These are phyloP conservation scores for Pseudolaguvia tuberculata DNA, from an alignment of 2,113 vertebrate species.

Conservation along the genomic window DNA sequence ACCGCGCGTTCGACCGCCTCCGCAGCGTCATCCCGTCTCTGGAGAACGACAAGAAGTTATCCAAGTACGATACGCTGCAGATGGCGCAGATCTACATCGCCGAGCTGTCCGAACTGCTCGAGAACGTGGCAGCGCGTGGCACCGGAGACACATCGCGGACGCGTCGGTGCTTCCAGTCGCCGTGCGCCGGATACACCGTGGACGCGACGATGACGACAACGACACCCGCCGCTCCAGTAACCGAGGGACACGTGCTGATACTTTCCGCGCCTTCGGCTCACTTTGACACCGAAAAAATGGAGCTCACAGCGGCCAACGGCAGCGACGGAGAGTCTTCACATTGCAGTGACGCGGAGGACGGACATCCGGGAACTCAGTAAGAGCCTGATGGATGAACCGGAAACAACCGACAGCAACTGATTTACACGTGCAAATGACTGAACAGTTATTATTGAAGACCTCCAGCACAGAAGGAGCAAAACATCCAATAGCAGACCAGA, in stretches of 20 bases:
- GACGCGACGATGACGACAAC: conserved; percentile 26
- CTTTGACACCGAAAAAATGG: conserved; percentile 47
- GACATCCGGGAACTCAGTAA: conserved; percentile 55
- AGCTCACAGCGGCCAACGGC: conserved; percentile 53
- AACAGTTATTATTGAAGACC: neutral
- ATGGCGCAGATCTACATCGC: conserved; percentile 80
- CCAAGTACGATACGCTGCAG: conserved; percentile 77
- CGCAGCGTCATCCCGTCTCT: conserved; percentile 74
- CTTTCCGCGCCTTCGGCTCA: conserved; percentile 56
- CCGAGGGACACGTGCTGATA: conserved; percentile 61
- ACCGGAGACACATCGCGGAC: conserved; percentile 40
- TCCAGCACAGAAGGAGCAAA: no score
- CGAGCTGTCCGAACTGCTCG: conserved; percentile 70
- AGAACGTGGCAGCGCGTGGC: conserved; percentile 57
- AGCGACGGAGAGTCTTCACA: conserved; percentile 73
- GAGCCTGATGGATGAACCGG: neutral
- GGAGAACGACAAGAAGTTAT: conserved; percentile 75
- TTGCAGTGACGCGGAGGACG: conserved; percentile 69
- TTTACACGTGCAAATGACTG: neutral
- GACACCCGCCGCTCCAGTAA: conserved; percentile 27
- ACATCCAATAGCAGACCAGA: no score
- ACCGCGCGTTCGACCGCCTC: conserved; percentile 74
- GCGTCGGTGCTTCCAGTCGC: conserved; percentile 49
- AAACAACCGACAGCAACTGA: no score
- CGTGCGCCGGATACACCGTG: conserved; percentile 31